phyloP scores from a whole-genome alignment of 2,113 vertebrate genomes.

The Vanacampus margaritifer region DNA sequence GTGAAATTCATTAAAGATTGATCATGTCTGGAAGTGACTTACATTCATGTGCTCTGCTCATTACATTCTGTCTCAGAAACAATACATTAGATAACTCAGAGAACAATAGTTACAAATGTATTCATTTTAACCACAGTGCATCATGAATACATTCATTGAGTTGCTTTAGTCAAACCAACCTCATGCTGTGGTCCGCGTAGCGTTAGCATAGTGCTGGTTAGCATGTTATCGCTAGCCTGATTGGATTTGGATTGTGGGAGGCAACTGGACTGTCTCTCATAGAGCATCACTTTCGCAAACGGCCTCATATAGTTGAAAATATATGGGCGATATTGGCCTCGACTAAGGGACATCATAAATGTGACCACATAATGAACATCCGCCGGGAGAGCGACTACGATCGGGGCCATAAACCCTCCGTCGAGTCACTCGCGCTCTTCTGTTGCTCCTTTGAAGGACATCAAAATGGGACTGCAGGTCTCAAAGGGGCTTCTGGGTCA shows the following conservation, averaged over 20 bases:
- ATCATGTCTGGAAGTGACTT: neutral
- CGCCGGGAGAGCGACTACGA: constrained; percentile 52
- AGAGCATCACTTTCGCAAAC: constrained; percentile 21
- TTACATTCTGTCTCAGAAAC: neutral
- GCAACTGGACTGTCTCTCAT: constrained; percentile 1
- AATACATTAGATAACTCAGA: neutral
- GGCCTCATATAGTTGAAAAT: constrained; percentile 50
- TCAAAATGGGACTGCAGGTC: constrained; percentile 60
- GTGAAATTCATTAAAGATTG: too few relatives aligned
- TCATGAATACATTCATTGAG: neutral
- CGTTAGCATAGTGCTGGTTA: neutral
- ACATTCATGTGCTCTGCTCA: too few relatives aligned
- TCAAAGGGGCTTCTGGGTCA: constrained; percentile 65
- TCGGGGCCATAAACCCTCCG: constrained; percentile 54
- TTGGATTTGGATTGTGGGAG: neutral
- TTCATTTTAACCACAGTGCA: neutral
- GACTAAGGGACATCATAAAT: constrained; percentile 55
- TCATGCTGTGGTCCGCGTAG: neutral
- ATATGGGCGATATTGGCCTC: constrained; percentile 50
- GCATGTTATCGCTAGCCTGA: neutral
- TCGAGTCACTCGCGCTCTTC: constrained; percentile 44
- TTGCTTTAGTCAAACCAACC: neutral
- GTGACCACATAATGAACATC: constrained; percentile 61
- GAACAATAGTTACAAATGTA: neutral
- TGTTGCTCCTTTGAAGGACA: constrained; percentile 59